Conservation (phyloP, 2,113 vertebrate species). For the Nothocercus julius region DNA sequence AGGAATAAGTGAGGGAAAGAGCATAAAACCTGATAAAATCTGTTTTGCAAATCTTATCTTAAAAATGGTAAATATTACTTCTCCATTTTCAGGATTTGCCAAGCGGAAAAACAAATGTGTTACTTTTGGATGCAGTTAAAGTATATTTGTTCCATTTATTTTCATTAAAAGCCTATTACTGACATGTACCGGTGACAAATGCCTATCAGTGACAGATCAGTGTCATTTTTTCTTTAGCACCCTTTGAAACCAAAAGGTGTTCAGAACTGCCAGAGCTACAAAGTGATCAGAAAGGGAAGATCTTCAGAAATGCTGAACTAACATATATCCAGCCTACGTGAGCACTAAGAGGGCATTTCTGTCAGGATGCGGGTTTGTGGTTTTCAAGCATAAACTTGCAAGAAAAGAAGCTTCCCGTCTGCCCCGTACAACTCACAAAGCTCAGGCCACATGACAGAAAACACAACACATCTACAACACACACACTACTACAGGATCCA, state of each 20-base stretch:
- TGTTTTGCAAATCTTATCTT: not conserved
- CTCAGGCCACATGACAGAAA: not conserved
- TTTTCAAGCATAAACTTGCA: not conserved
- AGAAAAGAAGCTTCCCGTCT: not conserved
- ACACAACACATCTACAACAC: not conserved
- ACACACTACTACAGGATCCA: not conserved
- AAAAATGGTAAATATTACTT: not conserved
- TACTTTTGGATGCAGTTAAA: not conserved
- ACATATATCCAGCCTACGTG: not conserved
- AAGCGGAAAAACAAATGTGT: not conserved
- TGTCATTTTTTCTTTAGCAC: not conserved
- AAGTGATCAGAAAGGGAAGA: not conserved
- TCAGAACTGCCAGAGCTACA: not conserved
- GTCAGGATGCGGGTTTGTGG: not conserved
- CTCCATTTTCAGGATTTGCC: not conserved
- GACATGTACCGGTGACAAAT: not conserved
- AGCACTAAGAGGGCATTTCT: not conserved
- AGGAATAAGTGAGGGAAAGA: not conserved
- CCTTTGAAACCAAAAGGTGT: not conserved
- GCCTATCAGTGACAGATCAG: not conserved
- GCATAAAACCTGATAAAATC: not conserved
- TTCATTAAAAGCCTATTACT: not conserved
- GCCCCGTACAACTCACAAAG: not conserved
- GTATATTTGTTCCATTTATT: not conserved
- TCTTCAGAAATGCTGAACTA: not conserved